Percentiles rank a stretch among this genome's conserved stretches.
These are phyloP conservation scores for Dione juno DNA, from an alignment of 2,888 invertebrate genomes.

Conservation along the genomic window DNA sequence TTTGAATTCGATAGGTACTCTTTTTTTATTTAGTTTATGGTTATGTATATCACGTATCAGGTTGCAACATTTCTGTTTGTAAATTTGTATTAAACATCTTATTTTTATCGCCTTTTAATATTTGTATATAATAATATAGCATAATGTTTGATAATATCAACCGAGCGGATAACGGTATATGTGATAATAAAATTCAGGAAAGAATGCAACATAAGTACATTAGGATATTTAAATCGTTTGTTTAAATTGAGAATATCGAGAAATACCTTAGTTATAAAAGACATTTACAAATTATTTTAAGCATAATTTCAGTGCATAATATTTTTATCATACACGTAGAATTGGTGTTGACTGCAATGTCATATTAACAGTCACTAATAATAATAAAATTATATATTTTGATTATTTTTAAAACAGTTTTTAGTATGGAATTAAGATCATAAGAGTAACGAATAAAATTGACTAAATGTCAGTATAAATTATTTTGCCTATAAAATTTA, in stretches of 20 bases:
- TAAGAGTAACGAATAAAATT: no score
- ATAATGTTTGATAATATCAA: constrained; percentile 5
- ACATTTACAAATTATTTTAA: not conserved
- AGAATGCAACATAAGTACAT: not conserved
- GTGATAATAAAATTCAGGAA: not conserved
- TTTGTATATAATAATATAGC: no score
- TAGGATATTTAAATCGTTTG: not conserved
- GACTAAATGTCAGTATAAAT: no score
- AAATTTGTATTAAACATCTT: not conserved
- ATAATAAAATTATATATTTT: not conserved
- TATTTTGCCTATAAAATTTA: no score
- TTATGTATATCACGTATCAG: constrained; percentile 35
- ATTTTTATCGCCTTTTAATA: no score
- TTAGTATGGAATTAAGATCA: no score
- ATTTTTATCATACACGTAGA: no score
- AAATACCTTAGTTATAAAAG: not conserved
- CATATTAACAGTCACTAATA: not conserved
- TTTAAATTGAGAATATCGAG: not conserved
- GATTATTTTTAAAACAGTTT: not conserved
- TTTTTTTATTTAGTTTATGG: constrained; percentile 30
- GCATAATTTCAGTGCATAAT: not conserved
- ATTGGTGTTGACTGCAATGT: no score
- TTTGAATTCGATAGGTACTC: constrained; percentile 37
- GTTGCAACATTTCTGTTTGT: not conserved
- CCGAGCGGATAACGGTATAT: not conserved